A percentile compares a stretch with the other conserved stretches of the same genome.
These are phyloP conservation scores for Venustaconcha ellipsiformis DNA, from an alignment of 1,140 invertebrate genomes.

Conservation along the genomic window DNA sequence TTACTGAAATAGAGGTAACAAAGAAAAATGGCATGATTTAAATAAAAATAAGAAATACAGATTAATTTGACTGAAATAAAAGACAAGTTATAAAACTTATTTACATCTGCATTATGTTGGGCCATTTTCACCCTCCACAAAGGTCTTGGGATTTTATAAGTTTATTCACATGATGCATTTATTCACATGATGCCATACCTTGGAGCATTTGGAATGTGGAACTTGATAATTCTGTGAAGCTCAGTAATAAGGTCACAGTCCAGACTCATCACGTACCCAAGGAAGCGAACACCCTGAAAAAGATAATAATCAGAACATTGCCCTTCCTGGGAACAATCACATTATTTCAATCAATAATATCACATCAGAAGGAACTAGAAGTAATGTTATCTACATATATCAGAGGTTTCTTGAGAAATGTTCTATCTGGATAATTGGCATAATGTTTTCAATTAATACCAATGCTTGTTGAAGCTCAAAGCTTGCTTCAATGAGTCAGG, in stretches of 20 bases:
- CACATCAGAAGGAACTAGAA: background rate
- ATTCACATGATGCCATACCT: constrained; percentile 34
- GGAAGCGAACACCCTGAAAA: constrained; percentile 54
- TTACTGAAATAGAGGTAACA: too few species aligned
- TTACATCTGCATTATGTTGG: background rate
- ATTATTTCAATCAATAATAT: background rate
- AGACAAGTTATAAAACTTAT: too few species aligned
- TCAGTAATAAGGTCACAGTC: constrained; percentile 42
- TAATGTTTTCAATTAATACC: too few species aligned
- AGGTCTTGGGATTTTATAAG: background rate
- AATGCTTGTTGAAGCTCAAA: too few species aligned
- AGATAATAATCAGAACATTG: background rate
- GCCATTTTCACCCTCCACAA: background rate
- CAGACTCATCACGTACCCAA: constrained; percentile 50
- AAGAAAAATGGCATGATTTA: too few species aligned
- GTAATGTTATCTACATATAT: background rate
- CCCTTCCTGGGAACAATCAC: background rate
- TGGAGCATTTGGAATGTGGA: constrained; percentile 45
- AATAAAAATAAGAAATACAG: too few species aligned
- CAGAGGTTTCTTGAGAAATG: too few species aligned
- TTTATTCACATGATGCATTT: background rate
- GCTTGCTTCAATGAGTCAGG: too few species aligned
- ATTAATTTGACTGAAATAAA: too few species aligned
- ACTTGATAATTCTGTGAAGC: constrained; percentile 57
- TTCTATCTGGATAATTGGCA: too few species aligned